Percentiles rank a stretch among this genome's conserved stretches.
These are phyloP conservation scores for Hoplostethus atlanticus DNA, from an alignment of 2,797 vertebrate genomes.

Conservation along the genomic window DNA sequence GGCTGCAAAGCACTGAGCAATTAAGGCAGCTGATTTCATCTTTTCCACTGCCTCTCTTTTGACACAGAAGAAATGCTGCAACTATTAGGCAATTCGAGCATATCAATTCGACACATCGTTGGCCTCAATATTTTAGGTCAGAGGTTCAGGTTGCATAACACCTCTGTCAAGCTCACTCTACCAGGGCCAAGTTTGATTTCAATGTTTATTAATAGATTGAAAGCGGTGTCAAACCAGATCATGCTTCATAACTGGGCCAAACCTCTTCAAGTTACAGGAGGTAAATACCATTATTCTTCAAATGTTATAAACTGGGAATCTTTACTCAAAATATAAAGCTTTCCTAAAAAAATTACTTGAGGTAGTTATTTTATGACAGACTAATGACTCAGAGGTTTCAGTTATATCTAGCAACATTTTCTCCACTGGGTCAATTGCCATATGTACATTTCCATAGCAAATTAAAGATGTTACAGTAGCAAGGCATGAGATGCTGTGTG, in stretches of 20 bases:
- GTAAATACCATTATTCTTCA: not conserved
- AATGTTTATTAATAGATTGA: conserved; percentile 75
- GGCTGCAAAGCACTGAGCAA: conserved; percentile 49
- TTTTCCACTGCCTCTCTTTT: conserved; percentile 35
- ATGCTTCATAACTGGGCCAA: conserved; percentile 27
- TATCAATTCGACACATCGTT: conserved; percentile 49
- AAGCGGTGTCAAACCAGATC: conserved; percentile 44
- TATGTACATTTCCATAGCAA: not conserved
- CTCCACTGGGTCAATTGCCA: not conserved
- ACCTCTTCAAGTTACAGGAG: conserved; percentile 6
- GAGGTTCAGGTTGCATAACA: conserved; percentile 68
- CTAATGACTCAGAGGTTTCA: not conserved
- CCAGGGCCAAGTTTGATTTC: conserved; percentile 65
- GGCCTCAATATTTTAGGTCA: conserved; percentile 57
- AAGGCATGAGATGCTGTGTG: not conserved
- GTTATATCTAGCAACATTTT: not conserved
- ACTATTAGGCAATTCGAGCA: conserved; percentile 11
- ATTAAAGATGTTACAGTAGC: not conserved
- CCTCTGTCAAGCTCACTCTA: conserved; percentile 49
- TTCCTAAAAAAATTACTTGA: no score
- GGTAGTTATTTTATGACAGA: not conserved
- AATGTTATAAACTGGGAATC: not conserved
- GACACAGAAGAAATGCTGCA: conserved; percentile 31
- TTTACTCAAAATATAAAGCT: not conserved
- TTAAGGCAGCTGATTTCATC: conserved; percentile 62